Evolutionary conservation across 2,888 invertebrate species (phyloP).

Genomic region (Drosophila atripex): DNA sequence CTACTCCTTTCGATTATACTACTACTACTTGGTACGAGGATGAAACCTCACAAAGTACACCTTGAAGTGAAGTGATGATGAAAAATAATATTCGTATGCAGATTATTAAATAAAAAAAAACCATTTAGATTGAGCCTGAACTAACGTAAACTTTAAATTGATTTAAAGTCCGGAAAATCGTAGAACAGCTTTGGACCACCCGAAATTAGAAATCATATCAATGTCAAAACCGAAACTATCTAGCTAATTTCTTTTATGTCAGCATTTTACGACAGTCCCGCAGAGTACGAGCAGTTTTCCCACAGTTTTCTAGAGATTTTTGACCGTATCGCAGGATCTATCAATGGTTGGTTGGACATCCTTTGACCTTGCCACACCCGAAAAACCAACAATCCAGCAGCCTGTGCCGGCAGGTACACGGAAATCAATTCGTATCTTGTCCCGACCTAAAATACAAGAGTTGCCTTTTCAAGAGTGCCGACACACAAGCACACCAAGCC

Average conservation of each 20-base stretch:
- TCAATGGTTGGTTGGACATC: conserved; percentile 58
- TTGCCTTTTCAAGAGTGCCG: conserved; percentile 54
- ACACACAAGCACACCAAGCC: conserved; percentile 9
- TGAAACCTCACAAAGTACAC: background rate
- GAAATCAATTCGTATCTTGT: conserved; percentile 55
- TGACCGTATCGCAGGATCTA: conserved; percentile 50
- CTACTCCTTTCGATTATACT: background rate
- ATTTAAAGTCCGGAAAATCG: background rate
- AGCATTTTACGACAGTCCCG: conserved; percentile 54
- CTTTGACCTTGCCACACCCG: conserved; percentile 67
- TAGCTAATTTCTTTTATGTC: conserved; percentile 43
- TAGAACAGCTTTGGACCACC: conserved; percentile 18
- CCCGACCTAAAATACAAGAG: conserved; percentile 17
- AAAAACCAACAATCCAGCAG: conserved; percentile 3
- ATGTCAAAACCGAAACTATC: conserved; percentile 40
- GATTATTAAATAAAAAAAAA: conserved; percentile 2
- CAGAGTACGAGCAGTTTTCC: conserved; percentile 30
- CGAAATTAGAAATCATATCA: conserved; percentile 21
- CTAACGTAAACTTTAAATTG: no score
- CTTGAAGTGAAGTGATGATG: background rate
- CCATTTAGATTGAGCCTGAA: conserved; percentile 14
- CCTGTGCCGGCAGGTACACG: conserved; percentile 51
- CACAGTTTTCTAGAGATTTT: conserved; percentile 21
- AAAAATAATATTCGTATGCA: no score
- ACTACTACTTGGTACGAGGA: background rate